Base-by-base conservation (phyloP, 2,113 vertebrate genomes). In the Pangasianodon gigas region DNA sequence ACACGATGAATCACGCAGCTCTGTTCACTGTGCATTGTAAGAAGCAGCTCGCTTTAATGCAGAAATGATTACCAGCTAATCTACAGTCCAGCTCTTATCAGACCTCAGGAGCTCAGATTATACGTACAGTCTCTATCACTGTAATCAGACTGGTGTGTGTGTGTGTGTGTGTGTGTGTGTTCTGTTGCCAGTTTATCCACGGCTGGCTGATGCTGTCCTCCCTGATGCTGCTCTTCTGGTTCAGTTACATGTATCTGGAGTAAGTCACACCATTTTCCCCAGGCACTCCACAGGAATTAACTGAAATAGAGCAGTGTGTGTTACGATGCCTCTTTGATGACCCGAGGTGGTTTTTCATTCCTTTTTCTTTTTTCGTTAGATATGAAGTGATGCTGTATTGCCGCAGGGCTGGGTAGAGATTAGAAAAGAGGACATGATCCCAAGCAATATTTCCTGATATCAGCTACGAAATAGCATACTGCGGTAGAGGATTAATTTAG, bases 201-300 rank as follows among this genome's bases (percentile, higher is more conserved):
- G 98, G 98, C 74, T 99, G 98, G 98, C 92, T 99, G 94, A 98
- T 99, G 94, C 95, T 98, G 88, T 99, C 98, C 3, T 99, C 98
- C 46, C 93, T 99, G 93, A 98, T 99, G 98, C 90, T 99, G 93
- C 97, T 99, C 58, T 99, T 99, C 94, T 97, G 97, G 94, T 99
- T 99, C 94, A 98, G 98, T 92, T 99, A 97, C 93, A 98, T 99
- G 93, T 99, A 99, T 90, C 97, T 99, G 0, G 97, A 97, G 98
- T 98, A 93, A 96, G 97, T 95, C 37, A 6, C 89, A 44, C 44
- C 18, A n/a, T 80, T 16, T 37, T 48, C 41, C 37, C 2, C 26
- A 37, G 19, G 19, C 10, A 16, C 21, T 37, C 1, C 29, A 32
- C 46, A 74, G 29, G 32, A 86, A 14, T 7, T 1, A 65, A 29